Conservation (phyloP, 2,888 invertebrate genomes). For the Baccha elongata region DNA sequence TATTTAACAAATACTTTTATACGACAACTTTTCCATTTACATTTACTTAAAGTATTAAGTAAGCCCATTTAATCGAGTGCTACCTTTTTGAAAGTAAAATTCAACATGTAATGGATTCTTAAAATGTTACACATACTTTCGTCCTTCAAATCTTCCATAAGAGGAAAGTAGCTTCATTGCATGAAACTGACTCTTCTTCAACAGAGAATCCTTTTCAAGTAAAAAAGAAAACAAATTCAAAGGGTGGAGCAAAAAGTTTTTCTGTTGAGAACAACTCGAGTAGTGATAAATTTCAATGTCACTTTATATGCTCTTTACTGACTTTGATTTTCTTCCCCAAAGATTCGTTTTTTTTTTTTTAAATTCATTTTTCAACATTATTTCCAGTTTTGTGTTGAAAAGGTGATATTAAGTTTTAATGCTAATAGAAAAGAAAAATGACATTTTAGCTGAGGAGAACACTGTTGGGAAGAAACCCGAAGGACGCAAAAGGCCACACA, state of each 20-base stretch:
- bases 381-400: conserved; percentile 29
- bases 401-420: conserved; percentile 68
- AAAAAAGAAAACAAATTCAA: conserved; percentile 7
- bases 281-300: conserved; percentile 70
- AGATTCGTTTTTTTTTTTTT: conserved; percentile 37
- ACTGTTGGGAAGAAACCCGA: not conserved
- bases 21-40: conserved; percentile 57
- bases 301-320: conserved; percentile 48
- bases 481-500: not conserved
- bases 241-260: conserved; percentile 34
- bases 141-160: not conserved
- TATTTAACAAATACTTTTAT: conserved; percentile 1
- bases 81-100: conserved; percentile 56
- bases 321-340: conserved; percentile 61
- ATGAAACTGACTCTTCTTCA: conserved; percentile 30
- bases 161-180: not conserved
- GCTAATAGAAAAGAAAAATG: conserved; percentile 68
- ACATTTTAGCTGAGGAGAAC: conserved; percentile 25
- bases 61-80: conserved; percentile 60
- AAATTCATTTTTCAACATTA: conserved; percentile 8
- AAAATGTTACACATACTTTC: conserved; percentile 16
- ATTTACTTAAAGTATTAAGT: no score
- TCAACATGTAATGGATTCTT: conserved; percentile 51
- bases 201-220: conserved; percentile 46
- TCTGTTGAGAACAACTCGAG: conserved; percentile 33